Base-by-base conservation (phyloP, 1,140 invertebrate species). In the Andricus grossulariae region DNA sequence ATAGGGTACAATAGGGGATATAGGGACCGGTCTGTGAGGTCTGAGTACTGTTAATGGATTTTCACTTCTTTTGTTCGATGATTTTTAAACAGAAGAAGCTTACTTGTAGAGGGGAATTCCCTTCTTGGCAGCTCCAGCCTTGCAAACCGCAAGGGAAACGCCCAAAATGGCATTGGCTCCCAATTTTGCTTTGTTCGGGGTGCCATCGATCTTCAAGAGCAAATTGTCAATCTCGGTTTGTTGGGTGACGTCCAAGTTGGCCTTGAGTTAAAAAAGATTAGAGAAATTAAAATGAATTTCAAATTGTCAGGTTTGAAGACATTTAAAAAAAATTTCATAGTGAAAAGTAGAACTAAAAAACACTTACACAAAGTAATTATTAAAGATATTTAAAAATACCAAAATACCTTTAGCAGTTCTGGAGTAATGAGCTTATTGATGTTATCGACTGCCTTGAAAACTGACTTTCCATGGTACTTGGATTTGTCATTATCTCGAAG, bases 81-180 rank as follows among this genome's bases (percentile, higher is more conserved):
- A 32, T 3, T 32, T 32, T 32, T 32, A 32, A 32, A 32, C 4
- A 32, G 3, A 32, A 32, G 4, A 13, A 32, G 78, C 83, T 86
- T 88, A 94, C 93, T 92, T 93, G 88, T 96, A 96, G 54, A 99
- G 93, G n/a, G 98, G 97, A 49, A 99, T 91, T 70, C 95, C 95
- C 91, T 98, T 98, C 88, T 98, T 96, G 79, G 97, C 97, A 84
- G 99, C 99, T 74, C 98, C 99, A 87, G 98, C 99, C 92, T 99
- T 99, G 89, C 95, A 96, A 0, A 98, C 96, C 81, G 99, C 99
- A 84, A 99, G 91, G 11, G 98, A 99, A 15, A 99, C 97, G 76
- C 98, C 98, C 74, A 99, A 93, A 91, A 99, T 99, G 70, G 99
- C 98, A 93, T 99, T 99, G 73, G 98, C 99, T 85, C 99, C 98